Evolutionary conservation across 2,888 invertebrate species (phyloP).

Genomic region (Drosophila falleni): DNA sequence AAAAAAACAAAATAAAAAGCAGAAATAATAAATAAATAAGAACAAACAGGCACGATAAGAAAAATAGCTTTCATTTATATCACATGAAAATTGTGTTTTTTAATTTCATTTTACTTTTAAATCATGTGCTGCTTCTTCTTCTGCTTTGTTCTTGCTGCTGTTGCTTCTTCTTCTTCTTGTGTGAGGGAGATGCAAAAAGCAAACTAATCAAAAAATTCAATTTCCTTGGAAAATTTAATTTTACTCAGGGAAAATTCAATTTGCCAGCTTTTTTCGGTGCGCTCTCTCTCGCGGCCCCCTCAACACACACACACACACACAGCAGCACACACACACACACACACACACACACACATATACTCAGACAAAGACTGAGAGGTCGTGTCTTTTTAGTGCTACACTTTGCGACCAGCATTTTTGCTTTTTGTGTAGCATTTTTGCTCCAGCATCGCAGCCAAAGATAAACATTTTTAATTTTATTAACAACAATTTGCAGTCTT

Average conservation of each 20-base stretch:
- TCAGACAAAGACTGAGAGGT: slow-evolving; percentile 6
- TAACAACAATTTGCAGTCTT: slow-evolving; percentile 68
- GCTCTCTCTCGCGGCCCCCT: slow-evolving; percentile 44
- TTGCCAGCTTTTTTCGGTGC: slow-evolving; percentile 67
- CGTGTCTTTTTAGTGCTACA: slow-evolving; percentile 52
- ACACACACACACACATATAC: slow-evolving; percentile 17
- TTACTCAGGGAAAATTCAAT: slow-evolving; percentile 81
- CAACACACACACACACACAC: slow-evolving; percentile 23
- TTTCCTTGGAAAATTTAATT: slow-evolving; percentile 82
- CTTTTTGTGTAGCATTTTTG: slow-evolving; percentile 62
- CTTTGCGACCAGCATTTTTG: slow-evolving; percentile 48
- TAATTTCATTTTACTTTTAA: slow-evolving; percentile 81
- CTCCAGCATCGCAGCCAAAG: slow-evolving; percentile 45
- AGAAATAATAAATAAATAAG: not conserved
- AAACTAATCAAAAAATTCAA: slow-evolving; percentile 84
- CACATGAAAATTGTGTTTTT: slow-evolving; percentile 56
- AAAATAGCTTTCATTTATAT: slow-evolving; percentile 54
- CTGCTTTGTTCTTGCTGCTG: slow-evolving; percentile 38
- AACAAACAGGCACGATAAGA: slow-evolving; percentile 4
- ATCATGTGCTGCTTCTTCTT: slow-evolving; percentile 54
- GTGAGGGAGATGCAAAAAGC: slow-evolving; percentile 81
- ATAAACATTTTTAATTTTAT: slow-evolving; percentile 79
- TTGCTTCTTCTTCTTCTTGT: slow-evolving; percentile 46
- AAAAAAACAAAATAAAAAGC: not conserved
- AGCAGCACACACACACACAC: slow-evolving; percentile 11